Evolutionary conservation across 35 echinoderm and acorn worm species (phyloP).

Genomic region (Apostichopus japonicus): DNA sequence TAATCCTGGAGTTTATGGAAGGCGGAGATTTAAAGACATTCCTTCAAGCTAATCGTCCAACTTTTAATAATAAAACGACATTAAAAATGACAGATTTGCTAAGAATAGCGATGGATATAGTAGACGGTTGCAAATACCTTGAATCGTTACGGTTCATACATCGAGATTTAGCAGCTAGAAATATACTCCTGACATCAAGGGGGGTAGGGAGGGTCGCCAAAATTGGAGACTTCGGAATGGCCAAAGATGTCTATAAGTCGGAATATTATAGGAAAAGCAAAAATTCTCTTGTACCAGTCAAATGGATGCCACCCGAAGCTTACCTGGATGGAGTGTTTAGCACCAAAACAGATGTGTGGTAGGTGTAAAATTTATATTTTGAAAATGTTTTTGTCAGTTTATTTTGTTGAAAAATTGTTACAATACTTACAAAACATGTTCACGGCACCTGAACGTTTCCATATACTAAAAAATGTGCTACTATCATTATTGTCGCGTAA

Average conservation of each 20-base stretch:
- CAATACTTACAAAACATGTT: too few species aligned
- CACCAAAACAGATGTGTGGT: constrained; percentile 85
- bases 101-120: constrained; percentile 69
- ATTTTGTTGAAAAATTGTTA: too few species aligned
- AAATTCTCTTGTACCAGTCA: constrained; percentile 82
- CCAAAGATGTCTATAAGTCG: constrained; percentile 93
- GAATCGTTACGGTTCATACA: constrained; percentile 84
- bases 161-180: constrained; percentile 89
- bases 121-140: constrained; percentile 77
- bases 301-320: constrained; percentile 99
- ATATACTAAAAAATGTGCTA: too few species aligned
- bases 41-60: constrained; percentile 76
- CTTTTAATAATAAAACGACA: not conserved
- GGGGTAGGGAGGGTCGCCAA: constrained; percentile 70
- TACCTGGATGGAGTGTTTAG: constrained; percentile 88
- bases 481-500: too few species aligned
- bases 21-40: constrained; percentile 91
- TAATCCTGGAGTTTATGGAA: constrained; percentile 84
- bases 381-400: too few species aligned
- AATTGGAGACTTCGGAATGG: constrained; percentile 98
- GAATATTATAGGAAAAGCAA: constrained; percentile 91
- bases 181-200: constrained; percentile 74
- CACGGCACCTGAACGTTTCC: too few species aligned
- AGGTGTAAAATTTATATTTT: constrained; percentile 5
- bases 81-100: constrained; percentile 80